phyloP scores from a whole-genome alignment of 2,113 vertebrate genomes.

The Carollia perspicillata region DNA sequence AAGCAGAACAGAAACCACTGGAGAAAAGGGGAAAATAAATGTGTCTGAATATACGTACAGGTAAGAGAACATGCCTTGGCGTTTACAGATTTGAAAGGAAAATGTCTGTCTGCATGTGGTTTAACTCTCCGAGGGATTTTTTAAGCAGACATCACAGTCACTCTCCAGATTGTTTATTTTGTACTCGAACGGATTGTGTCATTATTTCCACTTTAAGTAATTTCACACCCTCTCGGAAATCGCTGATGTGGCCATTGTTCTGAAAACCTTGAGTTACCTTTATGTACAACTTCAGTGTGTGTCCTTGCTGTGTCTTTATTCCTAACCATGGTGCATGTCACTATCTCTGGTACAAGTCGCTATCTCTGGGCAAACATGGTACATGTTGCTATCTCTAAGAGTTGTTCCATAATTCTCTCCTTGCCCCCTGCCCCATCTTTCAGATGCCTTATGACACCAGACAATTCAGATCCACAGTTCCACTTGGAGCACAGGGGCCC shows the following conservation, averaged over 20 bases:
- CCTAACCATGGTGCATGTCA: accelerated
- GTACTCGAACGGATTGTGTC: neutral
- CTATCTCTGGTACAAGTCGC: neutral
- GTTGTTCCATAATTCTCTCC: neutral
- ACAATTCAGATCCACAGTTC: slow-evolving; percentile 97
- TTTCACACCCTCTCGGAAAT: neutral
- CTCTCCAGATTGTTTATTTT: neutral
- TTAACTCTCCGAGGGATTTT: neutral
- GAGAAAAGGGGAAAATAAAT: slow-evolving; percentile 96
- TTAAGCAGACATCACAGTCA: neutral
- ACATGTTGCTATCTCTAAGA: neutral
- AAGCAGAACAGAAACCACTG: slow-evolving; percentile 98
- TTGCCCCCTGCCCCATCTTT: slow-evolving; percentile 25
- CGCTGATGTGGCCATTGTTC: neutral
- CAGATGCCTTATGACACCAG: slow-evolving; percentile 95
- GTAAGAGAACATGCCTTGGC: slow-evolving; percentile 75
- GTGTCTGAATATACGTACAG: slow-evolving; percentile 97
- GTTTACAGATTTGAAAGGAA: neutral
- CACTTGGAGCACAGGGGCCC: slow-evolving; percentile 93
- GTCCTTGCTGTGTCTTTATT: neutral
- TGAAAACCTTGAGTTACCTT: neutral
- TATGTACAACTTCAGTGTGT: neutral
- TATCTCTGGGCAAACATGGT: slow-evolving; percentile 4
- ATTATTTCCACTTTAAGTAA: neutral
- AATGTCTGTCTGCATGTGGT: neutral